These are phyloP conservation scores for Cylindroiulus punctatus DNA, from an alignment of 2,888 invertebrate genomes.

Conservation along the genomic window DNA sequence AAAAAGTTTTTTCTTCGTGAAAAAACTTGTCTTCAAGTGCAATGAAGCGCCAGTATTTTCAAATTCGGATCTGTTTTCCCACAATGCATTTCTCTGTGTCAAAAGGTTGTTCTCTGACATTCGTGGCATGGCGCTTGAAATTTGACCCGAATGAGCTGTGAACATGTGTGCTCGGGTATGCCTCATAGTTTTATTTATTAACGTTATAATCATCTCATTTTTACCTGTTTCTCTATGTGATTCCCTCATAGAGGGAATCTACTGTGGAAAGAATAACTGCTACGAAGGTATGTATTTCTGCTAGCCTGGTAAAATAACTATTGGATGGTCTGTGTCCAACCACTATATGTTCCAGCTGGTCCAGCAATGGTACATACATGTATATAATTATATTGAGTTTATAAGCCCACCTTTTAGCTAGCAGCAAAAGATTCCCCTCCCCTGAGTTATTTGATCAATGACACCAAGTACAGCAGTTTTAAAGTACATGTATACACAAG, in stretches of 20 bases:
- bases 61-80: background rate
- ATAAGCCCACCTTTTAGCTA: too few relatives aligned
- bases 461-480: background rate
- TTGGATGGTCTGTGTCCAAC: too few relatives aligned
- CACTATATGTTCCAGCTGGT: too few relatives aligned
- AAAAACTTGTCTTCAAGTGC: too few relatives aligned
- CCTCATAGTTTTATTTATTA: constrained; percentile 7
- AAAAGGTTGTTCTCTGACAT: background rate
- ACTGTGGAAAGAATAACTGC: constrained; percentile 55
- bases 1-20: too few relatives aligned
- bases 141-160: too few relatives aligned
- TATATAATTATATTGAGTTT: too few relatives aligned
- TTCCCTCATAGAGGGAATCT: constrained; percentile 53
- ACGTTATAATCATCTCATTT: background rate
- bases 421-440: background rate
- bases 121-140: background rate
- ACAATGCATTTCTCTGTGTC: background rate
- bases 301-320: too few relatives aligned
- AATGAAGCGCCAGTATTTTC: background rate
- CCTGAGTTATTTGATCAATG: background rate
- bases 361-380: too few relatives aligned
- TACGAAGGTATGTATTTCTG: constrained; percentile 51
- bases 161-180: background rate
- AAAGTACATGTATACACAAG: too few relatives aligned
- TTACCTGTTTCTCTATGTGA: background rate